Evolutionary conservation across 2,797 vertebrate genomes (phyloP), one percentile per base, ranked within the genome.

Genomic region (Centropyge bicolor): DNA sequence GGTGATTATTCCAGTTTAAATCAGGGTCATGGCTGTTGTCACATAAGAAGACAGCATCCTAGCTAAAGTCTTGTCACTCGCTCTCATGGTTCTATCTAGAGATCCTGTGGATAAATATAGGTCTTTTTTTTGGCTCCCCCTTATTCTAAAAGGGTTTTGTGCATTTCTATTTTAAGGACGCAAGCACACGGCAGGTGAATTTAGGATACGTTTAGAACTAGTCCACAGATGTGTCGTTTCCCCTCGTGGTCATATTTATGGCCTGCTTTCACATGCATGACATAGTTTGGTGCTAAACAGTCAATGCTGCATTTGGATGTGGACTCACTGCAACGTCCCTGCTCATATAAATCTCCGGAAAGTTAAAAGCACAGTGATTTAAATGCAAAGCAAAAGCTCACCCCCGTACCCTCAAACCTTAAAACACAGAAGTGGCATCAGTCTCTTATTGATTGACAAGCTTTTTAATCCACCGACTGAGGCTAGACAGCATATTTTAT

Each of bases 131-230:
- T 54, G n/a, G 22, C 35, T 61, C 40, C 35, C 35, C 1, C 22
- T 36, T 36, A 61, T 45, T 76, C 43, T 59, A 54, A 74, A 72
- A 61, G 8, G 35, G 51, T 76, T 61, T 31, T 38, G 51, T 52
- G 31, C 16, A 49, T 76, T 63, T 76, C 63, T 71, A 66, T 83
- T 78, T 60, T 48, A 71, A 74, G 76, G 68, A 60, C 35, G 20
- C 2, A 43, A 22, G 14, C 54, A 19, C 31, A 64, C 1, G 11
- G 40, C 27, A 55, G 66, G 59, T 83, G 59, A 65, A 62, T 27
- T 52, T 16, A 51, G 40, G 67, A 60, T 78, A 40, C 52, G 60
- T 76, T 54, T 45, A 31, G 64, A 62, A 52, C 54, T 20, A 48
- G 24, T 56, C 20, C 13, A 1, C 22, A 6, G 1, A 24, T 48